Evolutionary conservation across 1,140 invertebrate species (phyloP).

Genomic region (Brachionus calyciflorus): DNA sequence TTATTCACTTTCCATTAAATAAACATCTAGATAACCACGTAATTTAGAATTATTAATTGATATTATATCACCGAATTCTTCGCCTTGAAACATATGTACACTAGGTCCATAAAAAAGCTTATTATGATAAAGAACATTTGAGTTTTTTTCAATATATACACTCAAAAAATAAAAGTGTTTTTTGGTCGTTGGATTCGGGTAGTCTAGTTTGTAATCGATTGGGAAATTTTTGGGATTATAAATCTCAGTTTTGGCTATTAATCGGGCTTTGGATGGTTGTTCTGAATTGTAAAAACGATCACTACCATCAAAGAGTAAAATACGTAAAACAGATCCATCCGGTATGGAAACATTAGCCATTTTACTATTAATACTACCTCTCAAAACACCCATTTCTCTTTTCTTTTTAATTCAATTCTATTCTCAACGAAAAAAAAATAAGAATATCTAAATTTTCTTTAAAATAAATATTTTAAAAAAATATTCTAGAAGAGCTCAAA

Average conservation of each 20-base stretch:
- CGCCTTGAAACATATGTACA: neutral
- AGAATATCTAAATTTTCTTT: neutral
- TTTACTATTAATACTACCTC: neutral
- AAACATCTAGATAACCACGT: constrained; percentile 10
- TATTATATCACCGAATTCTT: constrained; percentile 27
- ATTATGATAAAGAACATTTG: constrained; percentile 2
- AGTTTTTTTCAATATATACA: constrained; percentile 26
- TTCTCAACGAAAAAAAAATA: too few species aligned
- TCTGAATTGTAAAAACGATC: neutral
- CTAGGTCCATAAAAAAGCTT: neutral
- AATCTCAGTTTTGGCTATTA: neutral
- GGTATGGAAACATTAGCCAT: neutral
- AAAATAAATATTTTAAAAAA: neutral
- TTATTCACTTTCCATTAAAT: neutral
- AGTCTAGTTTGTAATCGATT: neutral
- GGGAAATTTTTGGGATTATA: neutral
- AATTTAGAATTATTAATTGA: neutral
- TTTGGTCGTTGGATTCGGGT: neutral
- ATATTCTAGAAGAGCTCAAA: neutral
- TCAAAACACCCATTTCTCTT: constrained; percentile 2
- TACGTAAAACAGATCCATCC: neutral
- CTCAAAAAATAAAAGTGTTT: constrained; percentile 8
- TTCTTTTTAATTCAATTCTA: neutral
- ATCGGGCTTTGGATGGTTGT: neutral
- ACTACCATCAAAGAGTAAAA: neutral